These are phyloP conservation scores for Agrilus cyanescens DNA, from an alignment of 2,888 invertebrate genomes.

Conservation along the genomic window DNA sequence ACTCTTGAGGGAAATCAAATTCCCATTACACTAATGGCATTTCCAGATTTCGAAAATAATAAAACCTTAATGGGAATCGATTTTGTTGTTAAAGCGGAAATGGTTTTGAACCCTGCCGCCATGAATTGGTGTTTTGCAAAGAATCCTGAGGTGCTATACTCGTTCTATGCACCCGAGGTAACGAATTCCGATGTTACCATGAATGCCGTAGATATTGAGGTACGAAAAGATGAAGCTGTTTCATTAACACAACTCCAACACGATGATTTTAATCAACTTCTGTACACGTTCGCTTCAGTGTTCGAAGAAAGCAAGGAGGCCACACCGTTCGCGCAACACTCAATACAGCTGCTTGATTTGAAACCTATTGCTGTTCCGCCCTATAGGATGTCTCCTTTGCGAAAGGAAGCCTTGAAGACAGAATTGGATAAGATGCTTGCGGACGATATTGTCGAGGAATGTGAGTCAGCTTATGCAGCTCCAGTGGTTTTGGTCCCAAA, in stretches of 20 bases:
- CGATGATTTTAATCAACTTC: too few species aligned
- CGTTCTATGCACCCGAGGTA: too few species aligned
- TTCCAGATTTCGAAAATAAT: constrained; percentile 5
- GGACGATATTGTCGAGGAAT: constrained; percentile 3
- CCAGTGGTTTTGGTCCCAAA: constrained; percentile 13
- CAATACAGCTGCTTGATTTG: not conserved
- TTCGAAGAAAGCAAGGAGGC: not conserved
- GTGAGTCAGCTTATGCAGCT: constrained; percentile 3
- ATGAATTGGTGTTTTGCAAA: constrained; percentile 3
- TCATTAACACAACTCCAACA: too few species aligned
- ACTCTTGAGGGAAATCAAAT: constrained; percentile 5
- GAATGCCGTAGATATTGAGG: too few species aligned
- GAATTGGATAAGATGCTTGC: constrained; percentile 1
- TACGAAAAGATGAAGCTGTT: too few species aligned
- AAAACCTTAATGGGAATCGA: constrained; percentile 12
- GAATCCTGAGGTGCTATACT: not conserved
- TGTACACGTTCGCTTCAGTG: too few species aligned
- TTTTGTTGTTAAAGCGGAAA: constrained; percentile 9
- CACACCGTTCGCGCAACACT: constrained; percentile 1
- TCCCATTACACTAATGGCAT: constrained; percentile 9
- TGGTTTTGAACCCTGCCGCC: constrained; percentile 7
- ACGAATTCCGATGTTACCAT: too few species aligned
- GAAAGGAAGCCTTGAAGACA: not conserved
- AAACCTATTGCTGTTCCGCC: constrained; percentile 3
- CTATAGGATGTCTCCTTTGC: not conserved